phyloP scores from a whole-genome alignment of 35 echinoderm and acorn worm species.

The Holothuria glaberrima region DNA sequence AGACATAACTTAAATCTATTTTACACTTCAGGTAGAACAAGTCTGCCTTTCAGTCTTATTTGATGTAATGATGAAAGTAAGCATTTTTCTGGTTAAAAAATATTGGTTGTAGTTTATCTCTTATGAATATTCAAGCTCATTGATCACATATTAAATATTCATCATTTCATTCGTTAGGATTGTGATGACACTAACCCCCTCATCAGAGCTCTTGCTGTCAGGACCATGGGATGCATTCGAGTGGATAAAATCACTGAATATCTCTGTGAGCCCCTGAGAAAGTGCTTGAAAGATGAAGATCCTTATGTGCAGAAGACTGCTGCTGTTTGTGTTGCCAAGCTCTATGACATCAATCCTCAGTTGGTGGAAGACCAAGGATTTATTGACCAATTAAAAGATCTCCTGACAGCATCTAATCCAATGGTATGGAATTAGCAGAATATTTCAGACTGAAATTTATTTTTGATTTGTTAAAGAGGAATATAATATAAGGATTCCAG shows the following conservation, averaged over 20 bases:
- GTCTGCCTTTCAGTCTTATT: no score
- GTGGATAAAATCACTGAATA: constrained; percentile 99
- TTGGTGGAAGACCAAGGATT: constrained; percentile 98
- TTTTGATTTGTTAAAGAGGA: no score
- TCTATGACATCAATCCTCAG: constrained; percentile 97
- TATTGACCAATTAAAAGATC: constrained; percentile 92
- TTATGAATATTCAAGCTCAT: no score
- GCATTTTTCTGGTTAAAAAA: no score
- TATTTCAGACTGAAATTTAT: no score
- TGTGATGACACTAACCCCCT: constrained; percentile 96
- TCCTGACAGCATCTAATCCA: constrained; percentile 92
- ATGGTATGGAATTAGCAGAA: constrained; percentile 71
- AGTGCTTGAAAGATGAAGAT: constrained; percentile 98
- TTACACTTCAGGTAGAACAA: no score
- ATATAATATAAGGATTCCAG: no score
- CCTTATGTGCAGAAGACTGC: constrained; percentile 99
- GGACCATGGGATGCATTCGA: constrained; percentile 99
- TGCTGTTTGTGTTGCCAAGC: constrained; percentile 96
- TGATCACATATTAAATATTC: no score
- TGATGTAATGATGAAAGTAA: no score
- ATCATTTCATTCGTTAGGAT: constrained; percentile 52
- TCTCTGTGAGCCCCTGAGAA: constrained; percentile 94
- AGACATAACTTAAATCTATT: no score
- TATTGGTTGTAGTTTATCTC: no score
- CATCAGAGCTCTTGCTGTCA: constrained; percentile 91